A percentile compares a stretch with the other conserved stretches of the same genome.
phyloP scores from a whole-genome alignment of 2,888 invertebrate species.

The Baronia brevicornis region DNA sequence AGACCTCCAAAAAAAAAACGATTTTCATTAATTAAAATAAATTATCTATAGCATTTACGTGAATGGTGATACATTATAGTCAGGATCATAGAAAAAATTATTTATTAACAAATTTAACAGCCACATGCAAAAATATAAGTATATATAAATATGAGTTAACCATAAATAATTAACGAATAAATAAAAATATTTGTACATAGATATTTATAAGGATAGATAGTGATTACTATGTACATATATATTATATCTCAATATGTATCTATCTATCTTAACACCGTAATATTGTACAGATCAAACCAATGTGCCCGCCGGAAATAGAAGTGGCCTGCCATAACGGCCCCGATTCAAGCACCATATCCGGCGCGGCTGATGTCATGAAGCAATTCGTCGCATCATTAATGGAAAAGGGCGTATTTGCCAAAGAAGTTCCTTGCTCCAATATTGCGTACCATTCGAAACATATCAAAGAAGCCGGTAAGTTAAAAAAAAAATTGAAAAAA shows the following conservation, averaged over 20 bases:
- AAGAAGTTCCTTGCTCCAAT: constrained; percentile 88
- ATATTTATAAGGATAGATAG: no score
- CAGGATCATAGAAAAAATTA: no score
- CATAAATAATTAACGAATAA: no score
- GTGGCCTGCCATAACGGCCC: constrained; percentile 92
- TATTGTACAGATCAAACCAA: constrained; percentile 74
- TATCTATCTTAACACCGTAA: no score
- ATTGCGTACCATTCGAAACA: constrained; percentile 93
- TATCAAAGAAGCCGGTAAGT: constrained; percentile 79
- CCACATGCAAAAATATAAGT: no score
- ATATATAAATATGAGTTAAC: no score
- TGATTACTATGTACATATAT: background rate
- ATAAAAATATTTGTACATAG: no score
- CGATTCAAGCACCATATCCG: constrained; percentile 93
- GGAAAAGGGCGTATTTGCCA: constrained; percentile 85
- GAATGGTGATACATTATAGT: no score
- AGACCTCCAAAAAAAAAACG: background rate
- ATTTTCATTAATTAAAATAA: constrained; percentile 1
- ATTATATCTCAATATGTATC: no score
- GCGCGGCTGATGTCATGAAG: constrained; percentile 82
- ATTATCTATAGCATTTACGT: no score
- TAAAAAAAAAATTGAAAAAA: no score
- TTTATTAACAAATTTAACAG: no score
- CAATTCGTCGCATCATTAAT: constrained; percentile 79
- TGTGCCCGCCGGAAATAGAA: constrained; percentile 85